Conservation (phyloP, 2,113 vertebrate genomes). For the Scophthalmus maximus region DNA sequence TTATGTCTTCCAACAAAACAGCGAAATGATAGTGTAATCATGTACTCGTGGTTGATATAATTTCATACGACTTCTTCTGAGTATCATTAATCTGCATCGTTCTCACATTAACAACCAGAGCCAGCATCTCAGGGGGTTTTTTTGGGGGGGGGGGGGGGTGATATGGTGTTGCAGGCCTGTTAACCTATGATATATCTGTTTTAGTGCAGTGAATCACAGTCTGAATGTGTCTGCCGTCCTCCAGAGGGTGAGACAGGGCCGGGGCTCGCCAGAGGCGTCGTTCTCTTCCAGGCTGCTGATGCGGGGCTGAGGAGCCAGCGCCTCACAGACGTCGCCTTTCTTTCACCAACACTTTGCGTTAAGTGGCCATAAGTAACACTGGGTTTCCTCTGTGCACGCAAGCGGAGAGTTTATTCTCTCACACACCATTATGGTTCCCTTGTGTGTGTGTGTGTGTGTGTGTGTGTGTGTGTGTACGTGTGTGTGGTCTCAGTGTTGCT, state of each 20-base stretch:
- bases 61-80: not conserved
- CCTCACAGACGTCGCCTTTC: constrained; percentile 34
- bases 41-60: not conserved
- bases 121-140: not conserved
- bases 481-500: constrained; percentile 30
- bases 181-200: constrained; percentile 50
- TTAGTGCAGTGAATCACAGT: constrained; percentile 47
- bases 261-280: constrained; percentile 46
- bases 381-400: constrained; percentile 45
- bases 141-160: too few species aligned
- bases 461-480: too few species aligned
- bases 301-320: constrained; percentile 30
- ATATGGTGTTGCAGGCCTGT: constrained; percentile 6
- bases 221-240: constrained; percentile 53
- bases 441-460: constrained; percentile 18
- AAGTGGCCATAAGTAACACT: constrained; percentile 65
- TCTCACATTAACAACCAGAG: not conserved
- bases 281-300: constrained; percentile 41
- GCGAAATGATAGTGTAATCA: not conserved
- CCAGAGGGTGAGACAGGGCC: constrained; percentile 39
- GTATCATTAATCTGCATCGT: not conserved
- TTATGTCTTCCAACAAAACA: too few species aligned
- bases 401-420: constrained; percentile 42
- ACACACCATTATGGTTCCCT: constrained; percentile 40
- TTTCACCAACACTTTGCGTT: constrained; percentile 61